phyloP scores from a whole-genome alignment of 1,140 invertebrate genomes.

The Papilio polyxenes region DNA sequence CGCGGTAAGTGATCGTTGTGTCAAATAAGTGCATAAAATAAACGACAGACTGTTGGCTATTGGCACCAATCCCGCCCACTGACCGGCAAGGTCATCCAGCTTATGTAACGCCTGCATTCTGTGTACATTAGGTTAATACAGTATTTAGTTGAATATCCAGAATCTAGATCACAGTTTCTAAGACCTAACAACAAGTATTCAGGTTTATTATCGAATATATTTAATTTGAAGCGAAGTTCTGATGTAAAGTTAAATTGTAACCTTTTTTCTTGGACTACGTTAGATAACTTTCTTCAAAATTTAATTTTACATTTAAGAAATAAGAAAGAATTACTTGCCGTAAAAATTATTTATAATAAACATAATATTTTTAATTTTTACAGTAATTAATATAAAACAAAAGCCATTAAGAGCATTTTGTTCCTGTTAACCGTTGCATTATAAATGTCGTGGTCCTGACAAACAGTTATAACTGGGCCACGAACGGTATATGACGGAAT shows the following conservation, averaged over 20 bases:
- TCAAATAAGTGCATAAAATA: conserved; percentile 23
- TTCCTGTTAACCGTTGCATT: not conserved
- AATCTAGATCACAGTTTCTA: not conserved
- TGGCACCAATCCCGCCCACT: conserved; percentile 23
- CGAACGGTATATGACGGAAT: not conserved
- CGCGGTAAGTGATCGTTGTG: not conserved
- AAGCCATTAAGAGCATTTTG: not conserved
- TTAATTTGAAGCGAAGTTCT: too few species aligned
- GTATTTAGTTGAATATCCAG: conserved; percentile 1
- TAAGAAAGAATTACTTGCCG: too few species aligned
- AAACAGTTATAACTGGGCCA: not conserved
- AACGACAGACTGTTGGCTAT: not conserved
- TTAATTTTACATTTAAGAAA: too few species aligned
- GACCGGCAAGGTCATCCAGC: conserved; percentile 17
- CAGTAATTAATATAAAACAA: not conserved
- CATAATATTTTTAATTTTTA: too few species aligned
- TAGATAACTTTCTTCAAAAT: too few species aligned
- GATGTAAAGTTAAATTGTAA: too few species aligned
- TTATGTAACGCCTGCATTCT: conserved; percentile 13
- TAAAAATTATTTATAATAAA: too few species aligned
- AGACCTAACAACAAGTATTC: not conserved
- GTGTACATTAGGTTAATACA: not conserved
- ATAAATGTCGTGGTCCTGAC: not conserved
- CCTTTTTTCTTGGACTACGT: too few species aligned
- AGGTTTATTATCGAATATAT: not conserved